Evolutionary conservation across 2,888 invertebrate genomes (phyloP), one percentile per base, ranked within the genome.

Genomic region (Sceliomorpha sp.): DNA sequence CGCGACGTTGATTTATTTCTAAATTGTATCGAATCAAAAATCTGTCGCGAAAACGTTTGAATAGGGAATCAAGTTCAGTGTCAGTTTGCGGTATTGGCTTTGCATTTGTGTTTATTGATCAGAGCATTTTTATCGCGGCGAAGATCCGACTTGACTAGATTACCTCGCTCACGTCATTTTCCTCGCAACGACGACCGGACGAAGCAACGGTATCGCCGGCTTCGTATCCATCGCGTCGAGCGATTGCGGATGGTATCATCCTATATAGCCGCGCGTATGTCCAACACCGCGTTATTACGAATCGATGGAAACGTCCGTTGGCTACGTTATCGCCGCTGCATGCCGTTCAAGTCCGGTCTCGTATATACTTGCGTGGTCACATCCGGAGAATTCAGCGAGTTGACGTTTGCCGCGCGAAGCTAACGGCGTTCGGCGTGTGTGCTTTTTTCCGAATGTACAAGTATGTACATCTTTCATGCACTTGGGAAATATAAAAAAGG

Each of bases 241-340:
- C 58, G 63, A 58, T 69, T 55, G 53, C 50, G 36, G 32, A 40
- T 48, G 50, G 39, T 27, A 12, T n/a, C n/a, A n/a, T n/a, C n/a
- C 48, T 20, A 26, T 42, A 29, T 40, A 51, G 24, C 27, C 45
- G 32, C 58, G 27, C 27, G 48, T 59, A 45, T 62, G 55, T 37
- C 53, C 32, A 42, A 58, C 63, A 55, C 53, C 37, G 31, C 37
- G 63, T 63, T 63, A 69, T 68, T 60, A 44, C 63, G 55, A 68
- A 71, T 71, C 68, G 63, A 71, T 71, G 51, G 37, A 56, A 68
- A 68, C 48, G 58, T 48, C 68, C 60, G 67, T 15, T 55, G 64
- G 45, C 45, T 50, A 32, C 53, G 64, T 60, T 72, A 69, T 68
- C 71, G 55, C 42, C 47, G 36, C 37, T 36, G 51, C 44, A 5